phyloP scores from a whole-genome alignment of 2,797 vertebrate genomes.

The Anniella stebbinsi region DNA sequence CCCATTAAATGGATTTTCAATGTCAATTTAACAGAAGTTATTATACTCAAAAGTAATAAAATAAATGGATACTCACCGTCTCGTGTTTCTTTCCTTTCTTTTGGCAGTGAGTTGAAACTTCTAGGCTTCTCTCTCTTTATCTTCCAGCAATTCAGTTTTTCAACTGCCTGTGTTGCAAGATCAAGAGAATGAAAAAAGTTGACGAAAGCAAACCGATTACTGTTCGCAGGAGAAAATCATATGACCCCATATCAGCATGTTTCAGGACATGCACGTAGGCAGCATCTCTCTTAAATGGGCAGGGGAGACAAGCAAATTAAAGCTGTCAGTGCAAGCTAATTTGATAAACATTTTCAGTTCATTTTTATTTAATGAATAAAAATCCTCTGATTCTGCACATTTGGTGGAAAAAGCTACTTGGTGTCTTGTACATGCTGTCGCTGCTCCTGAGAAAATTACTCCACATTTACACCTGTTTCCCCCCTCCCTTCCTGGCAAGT shows the following conservation, averaged over 20 bases:
- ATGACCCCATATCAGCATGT: background rate
- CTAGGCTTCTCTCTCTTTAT: background rate
- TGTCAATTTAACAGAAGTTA: slow-evolving; percentile 26
- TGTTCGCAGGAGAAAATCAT: background rate
- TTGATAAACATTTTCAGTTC: background rate
- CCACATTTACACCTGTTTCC: background rate
- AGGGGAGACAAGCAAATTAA: background rate
- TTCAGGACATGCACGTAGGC: background rate
- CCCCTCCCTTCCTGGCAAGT: background rate
- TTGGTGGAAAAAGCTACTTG: background rate
- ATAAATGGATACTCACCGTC: slow-evolving; percentile 19
- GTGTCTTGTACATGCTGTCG: background rate
- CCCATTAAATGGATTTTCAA: slow-evolving; percentile 25
- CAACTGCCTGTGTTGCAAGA: background rate
- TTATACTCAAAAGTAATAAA: slow-evolving; percentile 45
- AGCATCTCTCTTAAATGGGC: background rate
- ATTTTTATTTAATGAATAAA: background rate
- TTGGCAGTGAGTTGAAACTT: background rate
- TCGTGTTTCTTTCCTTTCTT: slow-evolving; percentile 3
- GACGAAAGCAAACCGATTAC: background rate
- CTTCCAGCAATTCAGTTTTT: background rate
- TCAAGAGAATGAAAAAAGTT: background rate
- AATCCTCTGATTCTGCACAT: background rate
- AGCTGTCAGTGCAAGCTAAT: background rate
- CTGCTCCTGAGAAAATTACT: background rate